Evolutionary conservation across 2,797 vertebrate genomes (phyloP), one percentile per base, ranked within the genome.

Genomic region (Acanthurus leucopareius): DNA sequence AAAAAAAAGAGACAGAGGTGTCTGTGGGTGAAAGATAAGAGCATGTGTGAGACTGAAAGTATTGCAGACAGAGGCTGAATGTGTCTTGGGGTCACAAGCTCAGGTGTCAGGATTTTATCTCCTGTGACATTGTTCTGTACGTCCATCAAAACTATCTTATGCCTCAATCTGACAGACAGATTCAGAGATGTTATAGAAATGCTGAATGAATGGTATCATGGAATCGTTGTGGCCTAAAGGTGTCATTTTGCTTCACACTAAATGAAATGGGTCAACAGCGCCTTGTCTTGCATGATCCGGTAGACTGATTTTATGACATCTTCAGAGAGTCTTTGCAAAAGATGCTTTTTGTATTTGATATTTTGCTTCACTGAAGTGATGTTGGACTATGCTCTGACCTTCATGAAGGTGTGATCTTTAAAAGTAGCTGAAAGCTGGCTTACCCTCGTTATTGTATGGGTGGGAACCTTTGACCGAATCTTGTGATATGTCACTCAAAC

Each of bases 21-120:
- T 91, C 92, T 94, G 94, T 70, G 77, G 79, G 81, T 83, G 77
- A 82, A 64, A 91, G 93, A 94, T 92, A 93, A 93, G 85, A 72
- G 67, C 58, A 32, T 49, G 48, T 68, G 70, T 7, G 54, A 66
- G 65, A 87, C 67, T 75, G 44, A 79, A 42, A 80, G 81, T 78
- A 88, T 79, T 54, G 69, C 32, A 78, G 67, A 73, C 53, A 56
- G 74, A 73, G 58, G 63, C 57, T 75, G 62, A 85, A 84, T 80
- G 80, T 79, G 76, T 82, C 78, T 84, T 9, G 0, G 65, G 89
- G 88, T 91, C 85, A 90, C 66, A 25, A 52, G 71, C 73, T 75
- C 52, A 49, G 77, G 65, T 86, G 73, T 87, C 65, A 65, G 77
- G 86, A 80, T 86, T 84, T 83, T 87, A 88, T 92, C 89, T 78